Evolutionary conservation across 2,113 vertebrate species (phyloP).

Genomic region (Salminus brasiliensis): DNA sequence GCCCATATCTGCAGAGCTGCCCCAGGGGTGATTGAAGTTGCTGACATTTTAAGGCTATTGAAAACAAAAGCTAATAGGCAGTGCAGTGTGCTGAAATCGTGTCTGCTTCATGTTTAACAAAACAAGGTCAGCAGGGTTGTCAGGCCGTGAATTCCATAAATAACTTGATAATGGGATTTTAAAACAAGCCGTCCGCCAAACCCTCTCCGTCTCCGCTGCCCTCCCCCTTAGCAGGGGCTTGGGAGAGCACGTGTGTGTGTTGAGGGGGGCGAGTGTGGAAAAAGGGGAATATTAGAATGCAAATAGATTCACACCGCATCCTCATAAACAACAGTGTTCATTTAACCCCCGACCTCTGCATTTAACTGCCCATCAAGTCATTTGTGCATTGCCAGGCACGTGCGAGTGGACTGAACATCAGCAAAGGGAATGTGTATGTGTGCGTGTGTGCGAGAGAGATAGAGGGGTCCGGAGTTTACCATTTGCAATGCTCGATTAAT

Average conservation of each 20-base stretch:
- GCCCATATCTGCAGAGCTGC: constrained; percentile 66
- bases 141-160: constrained; percentile 97
- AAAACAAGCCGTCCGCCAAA: constrained; percentile 95
- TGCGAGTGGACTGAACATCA: constrained; percentile 66
- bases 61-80: constrained; percentile 93
- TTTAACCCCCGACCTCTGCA: constrained; percentile 95
- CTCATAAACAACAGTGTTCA: constrained; percentile 99
- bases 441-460: constrained; percentile 37
- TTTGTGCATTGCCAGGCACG: constrained; percentile 87
- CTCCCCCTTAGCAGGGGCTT: constrained; percentile 58
- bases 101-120: constrained; percentile 99
- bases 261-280: constrained; percentile 64
- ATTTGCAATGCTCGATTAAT: constrained; percentile 85
- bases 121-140: constrained; percentile 94
- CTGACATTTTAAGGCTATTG: constrained; percentile 94
- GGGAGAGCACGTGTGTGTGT: constrained; percentile 22
- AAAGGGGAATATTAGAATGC: constrained; percentile 97
- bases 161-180: constrained; percentile 99
- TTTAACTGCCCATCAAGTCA: constrained; percentile 99
- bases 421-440: constrained; percentile 51
- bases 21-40: constrained; percentile 91
- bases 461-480: constrained; percentile 73
- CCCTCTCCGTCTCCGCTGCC: constrained; percentile 58
- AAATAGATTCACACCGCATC: constrained; percentile 98
- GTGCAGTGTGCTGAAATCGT: constrained; percentile 86